Conservation (phyloP, 1,140 invertebrate genomes). For the Neoseiulus cucumeris region DNA sequence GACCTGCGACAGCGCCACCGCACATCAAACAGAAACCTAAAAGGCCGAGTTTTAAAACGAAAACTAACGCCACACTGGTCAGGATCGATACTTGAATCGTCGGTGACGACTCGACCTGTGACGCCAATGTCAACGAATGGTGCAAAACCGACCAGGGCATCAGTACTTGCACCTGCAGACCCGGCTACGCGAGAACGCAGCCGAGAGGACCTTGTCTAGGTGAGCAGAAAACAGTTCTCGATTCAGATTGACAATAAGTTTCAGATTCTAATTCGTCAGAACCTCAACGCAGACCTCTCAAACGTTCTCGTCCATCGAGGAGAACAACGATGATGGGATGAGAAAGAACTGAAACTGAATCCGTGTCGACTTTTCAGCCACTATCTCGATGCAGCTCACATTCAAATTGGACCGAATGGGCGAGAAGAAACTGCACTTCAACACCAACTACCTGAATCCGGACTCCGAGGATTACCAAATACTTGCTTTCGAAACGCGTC, state of each 20-base stretch:
- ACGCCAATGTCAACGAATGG: conserved; percentile 58
- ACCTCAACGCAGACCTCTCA: too few species aligned
- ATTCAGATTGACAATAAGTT: too few species aligned
- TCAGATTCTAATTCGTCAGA: too few species aligned
- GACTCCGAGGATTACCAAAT: conserved; percentile 58
- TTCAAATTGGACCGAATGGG: conserved; percentile 60
- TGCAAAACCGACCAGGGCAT: conserved; percentile 70
- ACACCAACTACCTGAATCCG: conserved; percentile 44
- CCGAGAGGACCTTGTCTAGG: conserved; percentile 56
- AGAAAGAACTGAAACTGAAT: too few species aligned
- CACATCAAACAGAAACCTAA: conserved; percentile 6
- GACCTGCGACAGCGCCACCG: not conserved
- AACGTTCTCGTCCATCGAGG: too few species aligned
- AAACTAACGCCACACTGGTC: conserved; percentile 18
- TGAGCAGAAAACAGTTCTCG: conserved; percentile 28
- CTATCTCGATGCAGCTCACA: conserved; percentile 55
- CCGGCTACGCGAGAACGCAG: conserved; percentile 53
- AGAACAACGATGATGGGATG: too few species aligned
- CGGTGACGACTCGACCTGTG: conserved; percentile 76
- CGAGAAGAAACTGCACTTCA: conserved; percentile 49
- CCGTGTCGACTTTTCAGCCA: conserved; percentile 29
- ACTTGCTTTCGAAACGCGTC: conserved; percentile 55
- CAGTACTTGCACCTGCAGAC: conserved; percentile 71
- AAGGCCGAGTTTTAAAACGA: conserved; percentile 17
- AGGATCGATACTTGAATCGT: conserved; percentile 83